Conservation (phyloP, 2,113 vertebrate species). For the Solenodon paradoxus region DNA sequence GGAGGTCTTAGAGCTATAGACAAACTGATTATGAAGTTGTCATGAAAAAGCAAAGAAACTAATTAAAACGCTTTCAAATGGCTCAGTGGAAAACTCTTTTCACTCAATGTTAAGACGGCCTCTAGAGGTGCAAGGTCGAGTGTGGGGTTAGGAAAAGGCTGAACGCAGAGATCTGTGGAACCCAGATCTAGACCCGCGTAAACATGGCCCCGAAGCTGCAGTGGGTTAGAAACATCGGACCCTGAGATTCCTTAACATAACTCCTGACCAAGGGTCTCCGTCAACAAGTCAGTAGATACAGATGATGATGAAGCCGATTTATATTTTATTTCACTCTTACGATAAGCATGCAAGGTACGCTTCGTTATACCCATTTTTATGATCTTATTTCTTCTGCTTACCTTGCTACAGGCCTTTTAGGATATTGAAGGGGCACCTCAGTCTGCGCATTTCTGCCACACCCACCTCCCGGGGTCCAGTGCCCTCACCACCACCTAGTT, state of each 20-base stretch:
- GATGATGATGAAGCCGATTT: too few relatives aligned
- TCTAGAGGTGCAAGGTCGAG: background rate
- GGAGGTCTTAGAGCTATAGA: background rate
- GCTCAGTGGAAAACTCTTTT: background rate
- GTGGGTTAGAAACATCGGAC: background rate
- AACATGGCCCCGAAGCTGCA: background rate
- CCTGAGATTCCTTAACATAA: too few relatives aligned
- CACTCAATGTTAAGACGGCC: background rate
- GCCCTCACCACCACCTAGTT: too few relatives aligned
- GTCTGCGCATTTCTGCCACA: too few relatives aligned
- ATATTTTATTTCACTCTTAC: background rate
- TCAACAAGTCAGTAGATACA: background rate
- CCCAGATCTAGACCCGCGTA: background rate
- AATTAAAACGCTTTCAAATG: too few relatives aligned
- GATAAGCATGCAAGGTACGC: background rate
- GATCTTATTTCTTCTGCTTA: too few relatives aligned
- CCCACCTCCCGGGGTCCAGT: too few relatives aligned
- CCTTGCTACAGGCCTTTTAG: too few relatives aligned
- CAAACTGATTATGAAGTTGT: background rate
- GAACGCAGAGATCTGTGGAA: background rate
- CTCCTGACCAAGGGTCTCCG: background rate
- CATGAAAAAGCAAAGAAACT: background rate
- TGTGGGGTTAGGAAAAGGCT: background rate
- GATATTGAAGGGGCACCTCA: too few relatives aligned
- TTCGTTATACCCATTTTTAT: background rate